Conservation (phyloP, 2,113 vertebrate genomes). For the Todiramphus chloris region DNA sequence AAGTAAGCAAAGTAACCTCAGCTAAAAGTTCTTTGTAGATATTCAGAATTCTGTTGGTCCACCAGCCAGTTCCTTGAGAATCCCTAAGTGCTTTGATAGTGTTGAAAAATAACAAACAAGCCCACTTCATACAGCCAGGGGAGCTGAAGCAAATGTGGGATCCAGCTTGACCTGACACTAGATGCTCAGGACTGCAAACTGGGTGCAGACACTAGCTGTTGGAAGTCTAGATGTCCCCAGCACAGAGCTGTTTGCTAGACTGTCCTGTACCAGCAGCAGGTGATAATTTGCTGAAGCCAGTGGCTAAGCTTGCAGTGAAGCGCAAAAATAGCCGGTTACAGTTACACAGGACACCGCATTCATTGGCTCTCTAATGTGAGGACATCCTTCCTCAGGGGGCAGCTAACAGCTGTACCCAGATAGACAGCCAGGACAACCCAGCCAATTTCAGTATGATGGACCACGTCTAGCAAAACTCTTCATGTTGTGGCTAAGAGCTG, state of each 20-base stretch:
- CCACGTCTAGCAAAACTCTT: not conserved
- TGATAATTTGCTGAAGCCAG: not conserved
- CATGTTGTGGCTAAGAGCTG: not conserved
- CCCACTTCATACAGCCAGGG: not conserved
- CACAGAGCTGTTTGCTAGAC: not conserved
- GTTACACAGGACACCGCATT: not conserved
- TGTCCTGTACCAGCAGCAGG: not conserved
- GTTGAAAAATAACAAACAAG: not conserved
- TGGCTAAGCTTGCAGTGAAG: not conserved
- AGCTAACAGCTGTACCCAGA: not conserved
- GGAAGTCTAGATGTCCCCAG: not conserved
- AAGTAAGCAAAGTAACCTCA: conserved; percentile 17
- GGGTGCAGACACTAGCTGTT: not conserved
- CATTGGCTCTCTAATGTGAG: not conserved
- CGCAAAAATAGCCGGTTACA: not conserved
- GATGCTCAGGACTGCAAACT: not conserved
- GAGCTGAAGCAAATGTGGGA: not conserved
- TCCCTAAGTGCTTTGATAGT: not conserved
- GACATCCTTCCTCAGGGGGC: not conserved
- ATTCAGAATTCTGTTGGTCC: not conserved
- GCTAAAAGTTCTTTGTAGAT: not conserved
- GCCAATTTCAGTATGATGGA: not conserved
- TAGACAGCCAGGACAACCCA: not conserved
- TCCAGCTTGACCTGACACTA: not conserved
- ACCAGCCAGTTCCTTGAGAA: not conserved